Conservation (phyloP, 2,797 vertebrate genomes). For the Leptodactylus fallax region DNA sequence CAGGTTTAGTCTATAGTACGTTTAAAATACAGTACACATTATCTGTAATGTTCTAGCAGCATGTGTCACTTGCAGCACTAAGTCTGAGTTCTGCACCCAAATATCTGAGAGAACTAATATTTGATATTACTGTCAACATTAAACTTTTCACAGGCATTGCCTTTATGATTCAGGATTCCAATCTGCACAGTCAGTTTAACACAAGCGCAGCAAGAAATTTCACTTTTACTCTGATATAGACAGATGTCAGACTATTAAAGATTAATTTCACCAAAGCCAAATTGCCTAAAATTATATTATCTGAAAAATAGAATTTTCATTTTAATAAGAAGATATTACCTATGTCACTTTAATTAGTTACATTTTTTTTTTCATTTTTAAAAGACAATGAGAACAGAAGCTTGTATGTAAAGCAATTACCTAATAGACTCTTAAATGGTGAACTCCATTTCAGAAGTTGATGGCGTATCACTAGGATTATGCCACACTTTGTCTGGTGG, state of each 20-base stretch:
- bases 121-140: not conserved
- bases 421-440: too few species aligned
- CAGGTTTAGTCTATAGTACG: conserved; percentile 30
- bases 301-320: conserved; percentile 19
- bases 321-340: not conserved
- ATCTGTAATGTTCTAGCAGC: conserved; percentile 25
- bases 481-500: too few species aligned
- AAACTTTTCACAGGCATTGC: not conserved
- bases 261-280: not conserved
- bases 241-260: conserved; percentile 7
- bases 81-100: not conserved
- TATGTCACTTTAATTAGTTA: not conserved
- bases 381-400: too few species aligned
- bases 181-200: not conserved
- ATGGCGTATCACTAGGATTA: too few species aligned
- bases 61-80: conserved; percentile 9
- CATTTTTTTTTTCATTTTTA: not conserved
- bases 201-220: conserved; percentile 29
- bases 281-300: conserved; percentile 9
- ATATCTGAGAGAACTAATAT: conserved; percentile 6
- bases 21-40: conserved; percentile 37
- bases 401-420: too few species aligned
- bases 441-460: too few species aligned
- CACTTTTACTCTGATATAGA: conserved; percentile 6
- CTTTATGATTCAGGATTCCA: not conserved